phyloP scores from a whole-genome alignment of 2,888 invertebrate genomes.

The Xanthia togata region DNA sequence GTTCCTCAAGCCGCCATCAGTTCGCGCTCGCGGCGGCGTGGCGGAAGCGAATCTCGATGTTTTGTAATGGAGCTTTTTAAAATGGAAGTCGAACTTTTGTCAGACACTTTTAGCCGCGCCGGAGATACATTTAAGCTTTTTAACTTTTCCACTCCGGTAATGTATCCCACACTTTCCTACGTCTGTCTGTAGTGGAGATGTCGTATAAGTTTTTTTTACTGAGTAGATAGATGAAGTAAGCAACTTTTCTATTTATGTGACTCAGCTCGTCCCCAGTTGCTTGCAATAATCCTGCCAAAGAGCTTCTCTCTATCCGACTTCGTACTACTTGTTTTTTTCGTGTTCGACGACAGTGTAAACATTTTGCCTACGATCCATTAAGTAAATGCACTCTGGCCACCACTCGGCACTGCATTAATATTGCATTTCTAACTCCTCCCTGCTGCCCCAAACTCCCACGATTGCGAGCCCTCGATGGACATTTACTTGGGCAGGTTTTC shows the following conservation, averaged over 20 bases:
- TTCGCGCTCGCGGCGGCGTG: slow-evolving; percentile 84
- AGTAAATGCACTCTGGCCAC: slow-evolving; percentile 88
- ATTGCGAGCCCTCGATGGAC: slow-evolving; percentile 72
- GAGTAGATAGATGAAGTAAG: slow-evolving; percentile 79
- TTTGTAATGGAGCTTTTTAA: slow-evolving; percentile 91
- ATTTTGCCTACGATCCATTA: slow-evolving; percentile 89
- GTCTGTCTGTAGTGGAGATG: slow-evolving; percentile 85
- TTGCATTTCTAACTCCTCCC: slow-evolving; percentile 90
- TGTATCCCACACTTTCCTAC: slow-evolving; percentile 88
- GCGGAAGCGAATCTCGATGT: slow-evolving; percentile 90
- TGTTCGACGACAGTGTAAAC: slow-evolving; percentile 84
- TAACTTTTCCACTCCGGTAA: slow-evolving; percentile 91
- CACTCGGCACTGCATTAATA: slow-evolving; percentile 91
- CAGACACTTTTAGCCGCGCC: slow-evolving; percentile 90
- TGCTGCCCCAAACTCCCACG: slow-evolving; percentile 71
- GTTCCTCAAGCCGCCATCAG: slow-evolving; percentile 83
- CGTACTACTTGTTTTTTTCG: slow-evolving; percentile 78
- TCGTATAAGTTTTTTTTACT: slow-evolving; percentile 83
- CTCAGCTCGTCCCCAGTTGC: slow-evolving; percentile 77
- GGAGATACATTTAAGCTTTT: slow-evolving; percentile 91
- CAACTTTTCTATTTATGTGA: slow-evolving; percentile 84
- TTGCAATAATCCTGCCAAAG: slow-evolving; percentile 85
- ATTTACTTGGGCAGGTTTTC: slow-evolving; percentile 69
- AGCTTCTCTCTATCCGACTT: slow-evolving; percentile 82
- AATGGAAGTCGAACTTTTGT: slow-evolving; percentile 91